These are phyloP conservation scores for Serilophus lunatus DNA, from an alignment of 2,113 vertebrate genomes.

Conservation along the genomic window DNA sequence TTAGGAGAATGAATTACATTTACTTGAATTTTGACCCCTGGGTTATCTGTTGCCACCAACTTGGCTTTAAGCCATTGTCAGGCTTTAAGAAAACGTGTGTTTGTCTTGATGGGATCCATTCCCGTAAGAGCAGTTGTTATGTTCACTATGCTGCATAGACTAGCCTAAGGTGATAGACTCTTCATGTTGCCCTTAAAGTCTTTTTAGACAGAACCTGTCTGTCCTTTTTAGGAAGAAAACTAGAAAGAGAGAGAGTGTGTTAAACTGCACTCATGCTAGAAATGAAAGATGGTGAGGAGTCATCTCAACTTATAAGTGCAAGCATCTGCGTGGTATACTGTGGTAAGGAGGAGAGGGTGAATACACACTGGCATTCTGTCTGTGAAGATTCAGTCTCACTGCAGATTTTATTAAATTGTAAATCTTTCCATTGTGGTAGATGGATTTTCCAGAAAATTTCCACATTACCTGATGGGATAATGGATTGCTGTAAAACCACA, in stretches of 20 bases:
- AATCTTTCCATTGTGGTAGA: not conserved
- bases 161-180: not conserved
- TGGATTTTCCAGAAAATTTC: not conserved
- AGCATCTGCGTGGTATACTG: not conserved
- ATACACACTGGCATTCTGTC: not conserved
- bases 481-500: not conserved
- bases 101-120: not conserved
- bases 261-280: not conserved
- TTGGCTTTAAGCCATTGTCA: not conserved
- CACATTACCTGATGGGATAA: not conserved
- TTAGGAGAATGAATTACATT: not conserved
- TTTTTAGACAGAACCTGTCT: not conserved
- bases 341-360: not conserved
- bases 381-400: not conserved
- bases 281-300: not conserved
- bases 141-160: not conserved
- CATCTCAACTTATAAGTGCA: not conserved
- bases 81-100: not conserved
- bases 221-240: not conserved
- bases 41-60: not conserved
- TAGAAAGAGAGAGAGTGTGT: not conserved
- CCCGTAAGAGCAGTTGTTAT: not conserved
- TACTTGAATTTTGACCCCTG: not conserved
- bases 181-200: not conserved
- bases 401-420: not conserved